phyloP scores from a whole-genome alignment of 2,797 vertebrate genomes.

The Gymnoscopelus microlampas region DNA sequence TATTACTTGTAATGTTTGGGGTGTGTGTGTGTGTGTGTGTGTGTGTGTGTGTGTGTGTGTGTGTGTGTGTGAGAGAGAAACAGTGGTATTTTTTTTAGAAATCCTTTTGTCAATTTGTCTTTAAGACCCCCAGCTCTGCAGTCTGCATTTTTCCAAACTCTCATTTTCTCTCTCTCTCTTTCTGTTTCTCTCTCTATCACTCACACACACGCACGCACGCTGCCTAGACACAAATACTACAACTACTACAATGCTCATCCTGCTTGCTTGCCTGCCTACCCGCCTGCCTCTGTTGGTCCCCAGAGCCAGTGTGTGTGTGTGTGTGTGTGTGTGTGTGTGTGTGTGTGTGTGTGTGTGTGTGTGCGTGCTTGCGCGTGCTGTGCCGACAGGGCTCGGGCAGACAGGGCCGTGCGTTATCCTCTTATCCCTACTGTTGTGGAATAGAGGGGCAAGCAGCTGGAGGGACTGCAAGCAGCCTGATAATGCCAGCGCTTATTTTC shows the following conservation, averaged over 20 bases:
- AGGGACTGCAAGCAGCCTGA: constrained; percentile 99
- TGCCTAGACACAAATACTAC: no score
- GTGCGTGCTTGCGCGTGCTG: constrained; percentile 49
- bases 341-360: constrained; percentile 42
- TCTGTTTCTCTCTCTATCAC: constrained; percentile 26
- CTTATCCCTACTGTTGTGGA: constrained; percentile 99
- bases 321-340: constrained; percentile 39
- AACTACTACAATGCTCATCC: no score
- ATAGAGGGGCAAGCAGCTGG: constrained; percentile 98
- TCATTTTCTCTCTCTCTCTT: neutral
- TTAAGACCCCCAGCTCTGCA: constrained; percentile 36
- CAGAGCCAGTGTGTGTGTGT: constrained; percentile 44
- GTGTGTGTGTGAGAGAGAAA: constrained; percentile 1
- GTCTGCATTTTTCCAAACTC: constrained; percentile 38
- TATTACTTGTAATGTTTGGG: neutral
- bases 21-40: constrained; percentile 1
- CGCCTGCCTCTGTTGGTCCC: neutral
- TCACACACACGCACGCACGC: constrained; percentile 38
- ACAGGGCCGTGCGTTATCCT: constrained; percentile 94
- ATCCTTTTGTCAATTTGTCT: constrained; percentile 49
- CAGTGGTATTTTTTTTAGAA: constrained; percentile 34
- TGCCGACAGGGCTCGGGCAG: constrained; percentile 55
- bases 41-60: neutral
- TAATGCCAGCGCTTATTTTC: constrained; percentile 98
- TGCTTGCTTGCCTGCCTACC: neutral